Conservation (phyloP, 2,888 invertebrate genomes). For the Synanthedon vespiformis region DNA sequence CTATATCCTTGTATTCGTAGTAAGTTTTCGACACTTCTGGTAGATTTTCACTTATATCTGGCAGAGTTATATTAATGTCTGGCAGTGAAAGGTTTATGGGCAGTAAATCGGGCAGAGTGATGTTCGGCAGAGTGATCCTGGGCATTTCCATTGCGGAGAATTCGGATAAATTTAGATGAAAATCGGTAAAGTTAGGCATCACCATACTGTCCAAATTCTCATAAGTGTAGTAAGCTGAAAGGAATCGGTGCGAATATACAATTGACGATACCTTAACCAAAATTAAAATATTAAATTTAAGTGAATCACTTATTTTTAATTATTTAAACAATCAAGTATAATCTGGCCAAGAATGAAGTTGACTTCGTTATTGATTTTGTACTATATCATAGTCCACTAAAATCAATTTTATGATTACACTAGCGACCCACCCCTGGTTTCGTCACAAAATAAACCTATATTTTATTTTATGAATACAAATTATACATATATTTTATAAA, state of each 20-base stretch:
- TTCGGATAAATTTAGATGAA: conserved; percentile 47
- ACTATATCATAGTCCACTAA: too few species aligned
- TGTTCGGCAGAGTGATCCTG: conserved; percentile 27
- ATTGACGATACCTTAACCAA: too few species aligned
- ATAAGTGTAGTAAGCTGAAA: conserved; percentile 66
- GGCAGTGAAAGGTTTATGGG: conserved; percentile 28
- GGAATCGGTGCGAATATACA: conserved; percentile 3
- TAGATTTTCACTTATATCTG: conserved; percentile 37
- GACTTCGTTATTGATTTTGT: too few species aligned
- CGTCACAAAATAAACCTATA: too few species aligned
- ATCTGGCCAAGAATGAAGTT: too few species aligned
- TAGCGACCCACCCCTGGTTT: too few species aligned
- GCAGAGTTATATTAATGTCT: conserved; percentile 39
- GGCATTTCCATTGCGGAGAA: conserved; percentile 34
- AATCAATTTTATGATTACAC: too few species aligned
- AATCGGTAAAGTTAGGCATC: conserved; percentile 60
- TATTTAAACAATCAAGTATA: too few species aligned
- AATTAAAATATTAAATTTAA: too few species aligned
- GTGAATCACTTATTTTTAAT: too few species aligned
- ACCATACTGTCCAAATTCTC: conserved; percentile 53
- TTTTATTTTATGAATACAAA: too few species aligned
- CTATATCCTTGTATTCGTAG: conserved; percentile 52
- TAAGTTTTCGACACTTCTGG: conserved; percentile 51
- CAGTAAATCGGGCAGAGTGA: conserved; percentile 32
- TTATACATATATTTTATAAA: too few species aligned